Conservation (phyloP, 1,140 invertebrate species). For the Colletes gigas region DNA sequence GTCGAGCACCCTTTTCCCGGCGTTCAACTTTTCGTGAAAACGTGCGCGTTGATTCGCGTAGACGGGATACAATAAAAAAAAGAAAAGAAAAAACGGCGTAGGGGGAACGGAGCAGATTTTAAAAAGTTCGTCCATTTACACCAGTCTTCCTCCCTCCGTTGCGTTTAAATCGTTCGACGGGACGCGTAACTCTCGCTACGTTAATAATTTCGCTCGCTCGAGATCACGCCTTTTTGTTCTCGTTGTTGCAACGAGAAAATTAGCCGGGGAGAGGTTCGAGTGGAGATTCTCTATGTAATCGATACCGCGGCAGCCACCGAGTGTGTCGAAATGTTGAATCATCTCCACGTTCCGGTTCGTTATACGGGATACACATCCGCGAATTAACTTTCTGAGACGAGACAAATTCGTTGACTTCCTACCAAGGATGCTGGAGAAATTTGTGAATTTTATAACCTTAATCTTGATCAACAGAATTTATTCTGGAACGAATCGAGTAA, state of each 20-base stretch:
- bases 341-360: background rate
- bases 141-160: background rate
- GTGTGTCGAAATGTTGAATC: background rate
- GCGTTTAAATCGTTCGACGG: constrained; percentile 30
- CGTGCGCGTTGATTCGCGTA: background rate
- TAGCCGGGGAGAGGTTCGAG: constrained; percentile 8
- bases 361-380: background rate
- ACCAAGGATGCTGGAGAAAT: too few relatives aligned
- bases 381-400: background rate
- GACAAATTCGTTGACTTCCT: background rate
- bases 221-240: background rate
- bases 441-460: too few relatives aligned
- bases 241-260: constrained; percentile 24
- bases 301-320: constrained; percentile 10
- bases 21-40: too few relatives aligned
- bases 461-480: too few relatives aligned
- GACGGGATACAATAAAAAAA: background rate
- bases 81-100: background rate
- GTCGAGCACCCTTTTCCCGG: constrained; percentile 17
- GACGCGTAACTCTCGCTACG: constrained; percentile 29
- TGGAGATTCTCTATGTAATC: constrained; percentile 33
- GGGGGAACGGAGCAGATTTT: background rate
- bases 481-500: too few relatives aligned
- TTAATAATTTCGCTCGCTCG: constrained; percentile 37
- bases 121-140: constrained; percentile 25